A percentile compares a stretch with the other conserved stretches of the same genome.
Conservation (phyloP, 1,140 invertebrate genomes). For the Berghia stephanieae region DNA sequence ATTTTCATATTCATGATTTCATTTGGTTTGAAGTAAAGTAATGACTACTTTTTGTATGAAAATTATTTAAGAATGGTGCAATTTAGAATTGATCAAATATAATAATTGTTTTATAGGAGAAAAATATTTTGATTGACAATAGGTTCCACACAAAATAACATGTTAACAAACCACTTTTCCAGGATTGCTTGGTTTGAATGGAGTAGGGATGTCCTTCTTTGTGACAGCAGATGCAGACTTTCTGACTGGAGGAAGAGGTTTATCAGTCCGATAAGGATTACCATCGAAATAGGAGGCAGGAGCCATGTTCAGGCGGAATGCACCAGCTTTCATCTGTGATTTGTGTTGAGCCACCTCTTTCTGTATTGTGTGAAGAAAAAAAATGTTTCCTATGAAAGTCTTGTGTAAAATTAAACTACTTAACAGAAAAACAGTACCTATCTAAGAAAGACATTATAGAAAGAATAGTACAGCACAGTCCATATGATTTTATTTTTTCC, state of each 20-base stretch:
- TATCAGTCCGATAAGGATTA: conserved; percentile 62
- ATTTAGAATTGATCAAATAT: no score
- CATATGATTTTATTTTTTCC: neutral
- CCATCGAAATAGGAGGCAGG: conserved; percentile 61
- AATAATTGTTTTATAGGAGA: no score
- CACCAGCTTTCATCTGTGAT: conserved; percentile 56
- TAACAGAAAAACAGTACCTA: neutral
- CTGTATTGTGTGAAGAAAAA: conserved; percentile 42
- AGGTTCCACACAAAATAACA: neutral
- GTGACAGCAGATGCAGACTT: conserved; percentile 40
- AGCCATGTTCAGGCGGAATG: conserved; percentile 64
- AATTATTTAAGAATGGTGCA: no score
- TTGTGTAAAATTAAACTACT: no score
- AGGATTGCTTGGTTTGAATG: conserved; percentile 64
- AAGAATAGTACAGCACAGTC: neutral
- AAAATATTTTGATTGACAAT: neutral
- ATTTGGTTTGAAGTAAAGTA: no score
- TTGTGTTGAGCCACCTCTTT: conserved; percentile 60
- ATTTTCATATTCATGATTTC: no score
- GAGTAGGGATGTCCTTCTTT: conserved; percentile 52
- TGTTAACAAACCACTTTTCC: conserved; percentile 56
- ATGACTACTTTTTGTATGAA: no score
- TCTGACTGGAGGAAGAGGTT: conserved; percentile 45
- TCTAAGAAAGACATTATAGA: neutral
- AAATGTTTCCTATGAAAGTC: no score